Evolutionary conservation across 2,888 invertebrate genomes (phyloP), one percentile per base, ranked within the genome.

Genomic region (Nomada fabriciana): DNA sequence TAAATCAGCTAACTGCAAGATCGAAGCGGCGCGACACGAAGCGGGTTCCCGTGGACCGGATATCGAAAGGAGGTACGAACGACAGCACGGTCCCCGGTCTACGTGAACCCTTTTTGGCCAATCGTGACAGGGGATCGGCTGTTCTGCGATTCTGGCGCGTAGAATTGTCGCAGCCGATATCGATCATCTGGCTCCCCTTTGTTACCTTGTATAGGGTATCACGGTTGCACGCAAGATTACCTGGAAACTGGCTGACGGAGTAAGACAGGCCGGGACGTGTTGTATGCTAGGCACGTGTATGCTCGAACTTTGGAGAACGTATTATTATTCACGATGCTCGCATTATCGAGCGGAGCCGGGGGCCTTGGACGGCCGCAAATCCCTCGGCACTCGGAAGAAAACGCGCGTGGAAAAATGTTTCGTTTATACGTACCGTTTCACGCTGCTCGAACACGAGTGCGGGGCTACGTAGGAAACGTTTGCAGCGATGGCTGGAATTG

Each of bases 291-390:
- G 18, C 76, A 76, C 76, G 82, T 57, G 55, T 23, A 18, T 36
- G 23, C 18, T 23, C 53, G 20, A 80, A 65, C 36, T 81, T 53
- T 42, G 15, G 11, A 15, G 29, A 74, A 82, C 65, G 60, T 75
- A 74, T 70, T 75, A 70, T 80, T 73, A 80, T 71, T 59, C 75
- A 68, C 25, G 71, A 36, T 69, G 42, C 57, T 69, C 59, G 71
- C 57, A 64, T 76, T 80, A 72, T 43, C 47, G 61, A 36, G 25
- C 42, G 52, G 20, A 9, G 10, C 1, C 20, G 42, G 13, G 2
- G 5, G 23, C 59, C 57, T 63, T 53, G 47, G 57, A 18, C 20
- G 25, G 29, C 36, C 59, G 59, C 63, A 80, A 82, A 82, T 76
- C 61, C 70, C 57, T 29, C 59, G 63, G 25, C 25, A 42, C 43